Percentiles rank a stretch among this genome's conserved stretches.
phyloP scores from a whole-genome alignment of 2,888 invertebrate genomes.

The Ochlodes sylvanus region DNA sequence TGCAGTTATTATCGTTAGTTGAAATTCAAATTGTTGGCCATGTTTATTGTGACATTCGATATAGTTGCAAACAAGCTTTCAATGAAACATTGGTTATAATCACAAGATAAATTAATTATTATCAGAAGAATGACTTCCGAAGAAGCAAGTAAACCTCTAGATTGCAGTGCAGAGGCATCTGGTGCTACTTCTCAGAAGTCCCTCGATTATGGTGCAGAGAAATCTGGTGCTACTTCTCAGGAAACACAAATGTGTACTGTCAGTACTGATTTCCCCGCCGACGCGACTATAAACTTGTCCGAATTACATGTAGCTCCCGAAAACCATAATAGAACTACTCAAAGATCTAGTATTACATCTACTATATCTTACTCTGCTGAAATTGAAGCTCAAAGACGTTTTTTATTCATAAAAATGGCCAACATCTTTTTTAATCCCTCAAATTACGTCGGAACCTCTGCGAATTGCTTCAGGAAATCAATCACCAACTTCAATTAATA shows the following conservation, averaged over 20 bases:
- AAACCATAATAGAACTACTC: not conserved
- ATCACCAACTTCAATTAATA: constrained; percentile 49
- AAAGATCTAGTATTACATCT: not conserved
- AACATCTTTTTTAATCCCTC: constrained; percentile 26
- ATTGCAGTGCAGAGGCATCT: constrained; percentile 6
- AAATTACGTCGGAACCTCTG: constrained; percentile 46
- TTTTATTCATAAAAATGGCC: constrained; percentile 48
- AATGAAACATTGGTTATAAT: not conserved
- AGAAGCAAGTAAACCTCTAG: constrained; percentile 6
- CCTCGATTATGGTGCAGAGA: constrained; percentile 3
- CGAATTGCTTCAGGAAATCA: constrained; percentile 47
- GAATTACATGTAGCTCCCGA: constrained; percentile 11
- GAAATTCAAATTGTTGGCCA: too few species aligned
- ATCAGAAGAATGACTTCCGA: constrained; percentile 15
- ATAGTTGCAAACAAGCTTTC: too few species aligned
- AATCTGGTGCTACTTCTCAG: not conserved
- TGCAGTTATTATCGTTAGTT: too few species aligned
- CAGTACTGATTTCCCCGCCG: constrained; percentile 19
- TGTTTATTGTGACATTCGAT: too few species aligned
- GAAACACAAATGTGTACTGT: constrained; percentile 29
- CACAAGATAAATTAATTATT: not conserved
- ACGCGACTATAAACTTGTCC: constrained; percentile 22
- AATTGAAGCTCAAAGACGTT: constrained; percentile 25
- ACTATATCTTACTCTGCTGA: constrained; percentile 7
- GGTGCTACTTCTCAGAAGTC: not conserved